Conservation (phyloP, 2,113 vertebrate species). For the Dunckerocampus dactyliophorus region DNA sequence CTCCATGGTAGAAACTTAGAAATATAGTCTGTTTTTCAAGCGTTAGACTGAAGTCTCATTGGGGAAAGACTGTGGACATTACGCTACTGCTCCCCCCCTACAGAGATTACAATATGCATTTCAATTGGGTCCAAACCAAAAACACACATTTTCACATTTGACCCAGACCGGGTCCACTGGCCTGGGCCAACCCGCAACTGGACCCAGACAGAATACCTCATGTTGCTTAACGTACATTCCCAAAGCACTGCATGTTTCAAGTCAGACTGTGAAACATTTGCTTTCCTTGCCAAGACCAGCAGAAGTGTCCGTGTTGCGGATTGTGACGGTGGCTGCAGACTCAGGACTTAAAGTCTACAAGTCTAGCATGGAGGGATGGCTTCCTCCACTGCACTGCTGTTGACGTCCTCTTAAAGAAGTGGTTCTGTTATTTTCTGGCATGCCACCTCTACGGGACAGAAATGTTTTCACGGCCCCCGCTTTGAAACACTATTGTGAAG, state of each 20-base stretch:
- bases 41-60: neutral
- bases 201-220: neutral
- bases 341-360: neutral
- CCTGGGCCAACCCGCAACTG: neutral
- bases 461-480: too few relatives aligned
- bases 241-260: conserved; percentile 10
- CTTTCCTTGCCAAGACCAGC: conserved; percentile 4
- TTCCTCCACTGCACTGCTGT: neutral
- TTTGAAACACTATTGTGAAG: too few relatives aligned
- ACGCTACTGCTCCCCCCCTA: too few relatives aligned
- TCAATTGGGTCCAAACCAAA: too few relatives aligned
- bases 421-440: too few relatives aligned
- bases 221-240: neutral
- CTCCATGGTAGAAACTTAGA: conserved; percentile 41
- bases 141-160: too few relatives aligned
- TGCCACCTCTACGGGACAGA: too few relatives aligned
- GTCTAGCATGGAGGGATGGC: too few relatives aligned
- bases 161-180: too few relatives aligned
- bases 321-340: conserved; percentile 12
- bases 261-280: conserved; percentile 16
- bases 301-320: conserved; percentile 18
- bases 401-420: neutral
- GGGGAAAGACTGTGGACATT: too few relatives aligned
- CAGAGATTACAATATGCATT: too few relatives aligned
- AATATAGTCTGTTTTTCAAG: conserved; percentile 22